Evolutionary conservation across 2,888 invertebrate species (phyloP).

Genomic region (Spisula solida): DNA sequence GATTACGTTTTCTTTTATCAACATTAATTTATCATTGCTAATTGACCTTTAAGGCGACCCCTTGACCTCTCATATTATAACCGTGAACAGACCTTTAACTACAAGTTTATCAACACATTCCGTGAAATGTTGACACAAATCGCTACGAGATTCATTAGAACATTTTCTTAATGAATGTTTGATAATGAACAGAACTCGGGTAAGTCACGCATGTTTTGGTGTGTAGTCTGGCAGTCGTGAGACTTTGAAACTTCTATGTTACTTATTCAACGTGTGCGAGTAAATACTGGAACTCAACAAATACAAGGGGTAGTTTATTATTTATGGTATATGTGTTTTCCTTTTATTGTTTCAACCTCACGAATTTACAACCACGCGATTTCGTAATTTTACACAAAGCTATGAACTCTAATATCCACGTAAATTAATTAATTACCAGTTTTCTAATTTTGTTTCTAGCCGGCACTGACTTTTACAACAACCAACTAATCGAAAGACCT

Average conservation of each 20-base stretch:
- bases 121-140: conserved; percentile 47
- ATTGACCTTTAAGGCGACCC: conserved; percentile 46
- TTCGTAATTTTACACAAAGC: too few relatives aligned
- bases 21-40: conserved; percentile 45
- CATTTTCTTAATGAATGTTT: conserved; percentile 17
- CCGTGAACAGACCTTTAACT: conserved; percentile 17
- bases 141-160: conserved; percentile 6
- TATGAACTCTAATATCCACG: too few relatives aligned
- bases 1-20: conserved; percentile 45
- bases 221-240: neutral
- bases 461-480: too few relatives aligned
- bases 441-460: too few relatives aligned
- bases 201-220: conserved; percentile 1
- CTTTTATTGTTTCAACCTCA: too few relatives aligned
- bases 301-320: too few relatives aligned
- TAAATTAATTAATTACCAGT: too few relatives aligned
- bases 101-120: conserved; percentile 40
- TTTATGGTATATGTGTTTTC: too few relatives aligned
- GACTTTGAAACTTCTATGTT: neutral
- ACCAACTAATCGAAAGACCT: too few relatives aligned
- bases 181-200: conserved; percentile 14
- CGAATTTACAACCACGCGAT: too few relatives aligned
- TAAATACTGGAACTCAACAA: too few relatives aligned
- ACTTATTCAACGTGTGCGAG: neutral
- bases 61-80: conserved; percentile 36